These are phyloP conservation scores for Eulacestoma nigropectus DNA, from an alignment of 2,113 vertebrate species.

Conservation along the genomic window DNA sequence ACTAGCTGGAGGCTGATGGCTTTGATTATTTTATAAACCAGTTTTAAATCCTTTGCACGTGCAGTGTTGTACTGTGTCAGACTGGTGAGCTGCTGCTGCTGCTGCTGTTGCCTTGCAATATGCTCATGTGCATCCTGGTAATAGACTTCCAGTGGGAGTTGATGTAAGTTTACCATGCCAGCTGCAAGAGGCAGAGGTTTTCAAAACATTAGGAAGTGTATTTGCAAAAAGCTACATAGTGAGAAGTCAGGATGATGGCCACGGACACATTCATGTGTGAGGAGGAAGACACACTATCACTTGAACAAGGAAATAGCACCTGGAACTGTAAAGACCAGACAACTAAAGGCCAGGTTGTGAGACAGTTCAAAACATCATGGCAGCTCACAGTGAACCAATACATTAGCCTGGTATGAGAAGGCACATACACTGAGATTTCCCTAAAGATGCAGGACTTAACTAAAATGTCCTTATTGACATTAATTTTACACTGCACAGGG, in stretches of 20 bases:
- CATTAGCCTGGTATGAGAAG: background rate
- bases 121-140: too few species aligned
- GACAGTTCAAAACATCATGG: background rate
- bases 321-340: background rate
- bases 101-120: fast-evolving
- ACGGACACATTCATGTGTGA: background rate
- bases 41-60: background rate
- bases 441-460: background rate
- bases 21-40: background rate
- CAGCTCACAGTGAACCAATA: background rate
- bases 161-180: background rate
- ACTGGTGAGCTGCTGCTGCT: background rate
- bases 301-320: background rate
- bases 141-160: background rate
- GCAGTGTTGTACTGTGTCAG: background rate
- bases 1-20: background rate
- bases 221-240: background rate
- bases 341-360: background rate
- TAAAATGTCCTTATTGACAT: background rate
- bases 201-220: background rate
- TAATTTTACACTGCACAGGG: background rate
- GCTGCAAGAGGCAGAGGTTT: background rate
- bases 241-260: background rate
- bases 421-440: background rate
- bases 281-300: background rate